These are phyloP conservation scores for Phalacrocorax carbo DNA, from an alignment of 2,113 vertebrate genomes.

Conservation along the genomic window DNA sequence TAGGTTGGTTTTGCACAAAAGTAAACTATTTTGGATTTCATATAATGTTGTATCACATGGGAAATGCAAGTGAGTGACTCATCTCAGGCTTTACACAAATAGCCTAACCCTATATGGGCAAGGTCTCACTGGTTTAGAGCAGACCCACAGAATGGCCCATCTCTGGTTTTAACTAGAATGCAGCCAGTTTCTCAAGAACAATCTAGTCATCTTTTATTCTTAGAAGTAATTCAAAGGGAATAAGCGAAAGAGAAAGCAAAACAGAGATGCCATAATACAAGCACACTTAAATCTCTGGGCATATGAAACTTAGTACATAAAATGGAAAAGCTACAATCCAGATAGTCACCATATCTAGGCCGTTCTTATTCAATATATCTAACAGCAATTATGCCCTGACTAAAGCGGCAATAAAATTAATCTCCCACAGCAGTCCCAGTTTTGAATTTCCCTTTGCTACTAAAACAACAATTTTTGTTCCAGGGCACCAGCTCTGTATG, in stretches of 20 bases:
- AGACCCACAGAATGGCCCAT: background rate
- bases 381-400: background rate
- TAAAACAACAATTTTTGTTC: background rate
- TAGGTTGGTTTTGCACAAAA: background rate
- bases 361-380: background rate
- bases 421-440: background rate
- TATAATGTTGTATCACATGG: background rate
- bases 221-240: background rate
- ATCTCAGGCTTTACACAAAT: background rate
- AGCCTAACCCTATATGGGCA: background rate
- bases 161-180: background rate
- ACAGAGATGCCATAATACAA: background rate
- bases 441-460: background rate
- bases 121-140: background rate
- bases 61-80: background rate
- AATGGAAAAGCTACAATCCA: background rate
- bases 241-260: background rate
- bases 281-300: background rate
- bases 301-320: background rate
- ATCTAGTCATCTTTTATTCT: background rate
- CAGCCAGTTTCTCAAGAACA: background rate
- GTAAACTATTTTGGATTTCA: background rate
- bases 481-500: background rate
- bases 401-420: background rate
- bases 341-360: background rate